Evolutionary conservation across 2,113 vertebrate species (phyloP), one percentile per base, ranked within the genome.

Genomic region (Bubo scandiacus): DNA sequence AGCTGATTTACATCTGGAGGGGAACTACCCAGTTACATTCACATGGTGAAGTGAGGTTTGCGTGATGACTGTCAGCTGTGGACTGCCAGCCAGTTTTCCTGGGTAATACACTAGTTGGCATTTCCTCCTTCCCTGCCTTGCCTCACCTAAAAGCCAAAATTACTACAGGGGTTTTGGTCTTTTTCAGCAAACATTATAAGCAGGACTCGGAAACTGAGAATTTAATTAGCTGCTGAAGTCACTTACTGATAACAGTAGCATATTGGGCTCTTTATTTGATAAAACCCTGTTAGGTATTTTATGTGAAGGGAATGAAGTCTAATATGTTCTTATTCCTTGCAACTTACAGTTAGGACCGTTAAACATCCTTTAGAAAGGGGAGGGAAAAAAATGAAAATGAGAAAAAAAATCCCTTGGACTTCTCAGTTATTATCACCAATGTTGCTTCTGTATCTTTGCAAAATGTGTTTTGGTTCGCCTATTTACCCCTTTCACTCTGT

Each of bases 151-250:
- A 92, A 62, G 54, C 83, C 71, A 93, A 55, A 94, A 89, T 92
- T 81, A 92, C 90, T 96, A 20, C 55, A 38, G 74, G 43, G 38
- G 84, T 82, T 92, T 96, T 93, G 83, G 90, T 86, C 92, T 96
- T 96, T 92, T 88, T 94, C 95, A 96, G 93, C 95, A 96, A 96
- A 94, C 63, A 51, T 93, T 92, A 89, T 68, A 66, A 96, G 72
- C 34, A 43, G 70, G 90, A 89, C 83, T 96, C 95, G 92, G 95
- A 95, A 97, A 87, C 89, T 74, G 89, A 96, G 92, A 94, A 95
- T 96, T 96, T 96, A 97, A 97, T 96, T 96, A 97, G 95, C 92
- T 93, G 84, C 92, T 97, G 96, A 95, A 96, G 91, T 96, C 81
- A 85, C 89, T 91, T 95, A 91, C 81, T 95, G 95, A 97, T 95